These are phyloP conservation scores for Planiliza haematocheilus DNA, from an alignment of 2,113 vertebrate species.

Conservation along the genomic window DNA sequence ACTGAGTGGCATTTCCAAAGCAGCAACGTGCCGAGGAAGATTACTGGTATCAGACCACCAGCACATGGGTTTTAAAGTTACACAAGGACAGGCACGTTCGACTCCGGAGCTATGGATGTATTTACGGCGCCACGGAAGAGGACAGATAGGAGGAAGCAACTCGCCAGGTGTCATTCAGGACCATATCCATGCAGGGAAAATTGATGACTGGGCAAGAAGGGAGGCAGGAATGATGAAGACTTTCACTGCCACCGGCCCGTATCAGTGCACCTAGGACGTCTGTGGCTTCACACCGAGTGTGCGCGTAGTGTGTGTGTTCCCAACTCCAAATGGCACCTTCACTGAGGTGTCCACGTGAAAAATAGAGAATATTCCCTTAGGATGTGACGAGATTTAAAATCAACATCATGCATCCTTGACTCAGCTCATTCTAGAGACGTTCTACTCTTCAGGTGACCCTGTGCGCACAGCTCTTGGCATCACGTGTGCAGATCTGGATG, in stretches of 20 bases:
- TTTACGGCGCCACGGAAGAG: constrained; percentile 41
- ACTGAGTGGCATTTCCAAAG: constrained; percentile 28
- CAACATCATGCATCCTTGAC: constrained; percentile 31
- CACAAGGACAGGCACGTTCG: constrained; percentile 44
- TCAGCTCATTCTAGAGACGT: neutral
- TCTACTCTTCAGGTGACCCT: no score
- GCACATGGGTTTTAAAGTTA: constrained; percentile 51
- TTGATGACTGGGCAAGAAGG: constrained; percentile 67
- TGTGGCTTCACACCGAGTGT: constrained; percentile 37
- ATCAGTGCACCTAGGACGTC: constrained; percentile 52
- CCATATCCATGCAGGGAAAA: constrained; percentile 63
- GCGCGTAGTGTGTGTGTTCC: constrained; percentile 14
- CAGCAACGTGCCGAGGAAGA: constrained; percentile 37
- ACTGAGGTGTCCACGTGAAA: constrained; percentile 13
- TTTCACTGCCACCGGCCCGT: constrained; percentile 68
- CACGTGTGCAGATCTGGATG: no score
- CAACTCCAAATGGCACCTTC: constrained; percentile 19
- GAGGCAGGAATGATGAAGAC: constrained; percentile 70
- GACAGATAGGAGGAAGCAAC: constrained; percentile 48
- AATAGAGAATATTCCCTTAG: neutral
- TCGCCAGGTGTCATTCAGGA: constrained; percentile 71
- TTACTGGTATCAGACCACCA: constrained; percentile 61
- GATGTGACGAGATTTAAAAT: constrained; percentile 35
- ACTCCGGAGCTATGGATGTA: constrained; percentile 31
- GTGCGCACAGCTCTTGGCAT: no score